Evolutionary conservation across 2,888 invertebrate genomes (phyloP), one percentile per base, ranked within the genome.

Genomic region (Eudemis profundana): DNA sequence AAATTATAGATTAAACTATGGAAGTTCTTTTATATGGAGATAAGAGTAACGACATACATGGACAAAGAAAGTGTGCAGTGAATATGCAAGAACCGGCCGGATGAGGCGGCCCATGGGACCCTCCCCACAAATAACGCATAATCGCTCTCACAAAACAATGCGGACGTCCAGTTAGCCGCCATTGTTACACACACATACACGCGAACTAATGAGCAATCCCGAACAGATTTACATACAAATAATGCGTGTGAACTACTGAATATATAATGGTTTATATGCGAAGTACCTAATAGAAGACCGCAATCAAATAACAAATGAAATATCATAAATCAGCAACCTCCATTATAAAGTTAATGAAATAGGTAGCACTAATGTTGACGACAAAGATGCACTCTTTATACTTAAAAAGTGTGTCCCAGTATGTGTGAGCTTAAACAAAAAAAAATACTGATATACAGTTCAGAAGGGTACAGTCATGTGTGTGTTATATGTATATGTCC

Each of bases 111-210:
- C 29, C 42, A 53, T 53, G 44, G 59, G 51, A 64, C 44, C 46
- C 46, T 51, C 44, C 36, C 59, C 27, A 51, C 59, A 50, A 47
- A 63, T 50, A 51, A 57, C 46, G 33, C 50, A 59, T 33, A 51
- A 44, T 44, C 42, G 33, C 21, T 42, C 57, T 23, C 65, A 29
- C 64, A 46, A 65, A 65, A 65, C 65, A 65, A 65, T 65, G 60
- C 65, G 53, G 65, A 46, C 51, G 60, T 53, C 65, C 65, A 60
- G 65, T 65, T 65, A 65, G 12, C 46, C 15, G 51, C 60, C 53
- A 65, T 65, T 65, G 65, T 65, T 65, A 46, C 29, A 17, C n/a
- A 27, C 33, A 23, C 23, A 23, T 21, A 38, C 40, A 46, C 38
- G 38, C 36, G 27, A 36, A 46, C 60, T 51, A 53, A 65, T 40